A percentile compares a stretch with the other conserved stretches of the same genome.
Conservation (phyloP, 2,888 invertebrate genomes). For the Thymelicus acteon region DNA sequence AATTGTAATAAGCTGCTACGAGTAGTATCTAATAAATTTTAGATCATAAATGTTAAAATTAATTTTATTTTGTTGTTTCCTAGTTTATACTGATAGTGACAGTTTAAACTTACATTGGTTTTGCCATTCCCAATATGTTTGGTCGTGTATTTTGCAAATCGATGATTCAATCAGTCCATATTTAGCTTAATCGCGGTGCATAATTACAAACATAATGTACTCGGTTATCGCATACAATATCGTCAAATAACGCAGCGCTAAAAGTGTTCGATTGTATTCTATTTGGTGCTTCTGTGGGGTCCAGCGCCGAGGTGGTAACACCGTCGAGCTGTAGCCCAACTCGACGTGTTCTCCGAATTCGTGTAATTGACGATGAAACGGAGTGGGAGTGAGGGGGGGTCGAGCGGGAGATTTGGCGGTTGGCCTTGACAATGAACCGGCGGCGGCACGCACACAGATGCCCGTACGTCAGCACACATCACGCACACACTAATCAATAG, state of each 20-base stretch:
- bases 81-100: no score
- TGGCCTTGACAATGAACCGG: constrained; percentile 84
- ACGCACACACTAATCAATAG: constrained; percentile 61
- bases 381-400: constrained; percentile 57
- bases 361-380: constrained; percentile 70
- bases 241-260: constrained; percentile 44
- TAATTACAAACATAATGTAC: constrained; percentile 63
- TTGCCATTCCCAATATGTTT: no score
- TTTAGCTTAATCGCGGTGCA: constrained; percentile 60
- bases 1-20: no score
- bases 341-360: constrained; percentile 66
- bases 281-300: constrained; percentile 57
- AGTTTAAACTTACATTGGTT: no score
- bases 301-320: constrained; percentile 48
- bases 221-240: constrained; percentile 62
- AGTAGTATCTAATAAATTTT: no score
- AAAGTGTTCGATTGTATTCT: constrained; percentile 44
- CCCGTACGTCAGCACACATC: constrained; percentile 58
- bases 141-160: no score
- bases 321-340: constrained; percentile 52
- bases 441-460: constrained; percentile 74
- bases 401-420: constrained; percentile 81
- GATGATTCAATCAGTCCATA: no score
- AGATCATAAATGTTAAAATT: no score
- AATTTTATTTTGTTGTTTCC: no score